Evolutionary conservation across 2,797 vertebrate species (phyloP), one percentile per base, ranked within the genome.

Genomic region (Sebastes goodei): DNA sequence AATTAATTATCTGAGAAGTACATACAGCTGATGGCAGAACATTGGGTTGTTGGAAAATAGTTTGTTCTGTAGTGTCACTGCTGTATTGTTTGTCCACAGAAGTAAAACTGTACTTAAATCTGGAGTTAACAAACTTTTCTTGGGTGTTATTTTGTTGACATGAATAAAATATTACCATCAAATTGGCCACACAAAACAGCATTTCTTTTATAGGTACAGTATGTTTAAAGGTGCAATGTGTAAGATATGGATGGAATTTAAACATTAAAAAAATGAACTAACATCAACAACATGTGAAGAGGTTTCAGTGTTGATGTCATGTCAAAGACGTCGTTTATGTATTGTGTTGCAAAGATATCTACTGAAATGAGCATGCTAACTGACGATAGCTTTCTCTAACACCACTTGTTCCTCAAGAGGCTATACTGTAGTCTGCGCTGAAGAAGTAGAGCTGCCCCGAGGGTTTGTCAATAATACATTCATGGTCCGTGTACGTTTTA

Each of bases 1-100:
- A 80, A 67, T 89, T 86, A 81, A 85, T 89, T 82, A 83, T 88
- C 33, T 82, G 72, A 73, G 72, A 83, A 80, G 42, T 74, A 29
- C 69, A 77, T 68, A 63, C 46, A 49, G 76, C 69, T 84, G 49
- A 77, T 53, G 63, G 86, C 71, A 42, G 29, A 75, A 59, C 77
- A 35, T 46, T 46, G 32, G n/a, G 7, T 57, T 63, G 15, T 66
- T 78, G 53, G 29, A 56, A 62, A 29, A 38, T 21, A 64, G 33
- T 72, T 74, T 74, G 46, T 49, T 49, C 12, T 12, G 32, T 8
- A 25, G 67, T 53, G 11, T 42, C 7, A 17, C 25, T 30, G 5
- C 7, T 80, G 17, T 52, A 3, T 59, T 82, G 38, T 73, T 83
- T 82, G 15, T 65, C 38, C 25, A 53, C 14, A 55, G 27, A 77